A percentile compares a stretch with the other conserved stretches of the same genome.
phyloP scores from a whole-genome alignment of 1,140 invertebrate genomes.

The Plodia interpunctella region DNA sequence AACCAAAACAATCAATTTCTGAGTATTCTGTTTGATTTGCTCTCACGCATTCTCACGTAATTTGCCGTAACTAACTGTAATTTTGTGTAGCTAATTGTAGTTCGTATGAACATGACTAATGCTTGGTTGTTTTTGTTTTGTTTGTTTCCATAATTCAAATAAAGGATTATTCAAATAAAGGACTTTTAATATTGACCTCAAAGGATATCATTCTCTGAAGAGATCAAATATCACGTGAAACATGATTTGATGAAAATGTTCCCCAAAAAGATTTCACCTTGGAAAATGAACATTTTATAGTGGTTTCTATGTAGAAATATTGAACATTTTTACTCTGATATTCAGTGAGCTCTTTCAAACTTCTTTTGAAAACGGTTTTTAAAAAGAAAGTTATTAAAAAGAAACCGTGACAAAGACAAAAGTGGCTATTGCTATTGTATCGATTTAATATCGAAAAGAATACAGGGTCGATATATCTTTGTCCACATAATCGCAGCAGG shows the following conservation, averaged over 20 bases:
- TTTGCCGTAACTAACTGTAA: not conserved
- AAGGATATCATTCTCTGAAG: too few species aligned
- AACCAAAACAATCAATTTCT: not conserved
- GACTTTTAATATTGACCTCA: too few species aligned
- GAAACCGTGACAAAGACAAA: conserved; percentile 14
- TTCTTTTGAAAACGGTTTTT: not conserved
- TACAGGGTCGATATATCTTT: conserved; percentile 58
- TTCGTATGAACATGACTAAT: not conserved
- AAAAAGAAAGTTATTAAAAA: conserved; percentile 3
- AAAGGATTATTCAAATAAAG: too few species aligned
- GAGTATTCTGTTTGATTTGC: conserved; percentile 3
- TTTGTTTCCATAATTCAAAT: too few species aligned
- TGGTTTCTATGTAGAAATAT: not conserved
- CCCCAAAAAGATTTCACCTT: not conserved
- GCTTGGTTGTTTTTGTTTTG: not conserved
- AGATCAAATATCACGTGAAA: too few species aligned
- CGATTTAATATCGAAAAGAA: conserved; percentile 39
- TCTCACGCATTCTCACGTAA: conserved; percentile 2
- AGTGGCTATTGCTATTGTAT: conserved; percentile 12
- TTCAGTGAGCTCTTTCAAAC: not conserved
- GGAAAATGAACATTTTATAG: not conserved
- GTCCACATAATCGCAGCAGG: conserved; percentile 61
- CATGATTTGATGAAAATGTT: not conserved
- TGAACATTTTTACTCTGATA: not conserved
- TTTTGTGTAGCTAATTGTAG: not conserved